Evolutionary conservation across 2,888 invertebrate species (phyloP).

Genomic region (Cylloceria caligata): DNA sequence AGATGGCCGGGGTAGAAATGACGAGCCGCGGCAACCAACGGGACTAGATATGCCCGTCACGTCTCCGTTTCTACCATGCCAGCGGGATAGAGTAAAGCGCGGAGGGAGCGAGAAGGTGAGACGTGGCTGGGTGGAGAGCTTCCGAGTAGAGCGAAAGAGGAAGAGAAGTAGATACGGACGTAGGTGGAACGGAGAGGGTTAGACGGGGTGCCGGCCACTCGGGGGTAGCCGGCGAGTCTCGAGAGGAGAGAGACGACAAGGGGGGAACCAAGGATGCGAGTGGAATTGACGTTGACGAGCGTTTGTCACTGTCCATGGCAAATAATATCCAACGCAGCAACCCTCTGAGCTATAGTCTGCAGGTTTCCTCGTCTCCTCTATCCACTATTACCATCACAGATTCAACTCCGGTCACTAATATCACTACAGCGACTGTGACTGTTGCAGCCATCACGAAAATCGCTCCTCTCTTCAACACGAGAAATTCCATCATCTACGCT

Average conservation of each 20-base stretch:
- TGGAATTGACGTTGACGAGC: conserved; percentile 83
- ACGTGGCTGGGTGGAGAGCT: conserved; percentile 51
- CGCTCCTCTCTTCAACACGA: background rate
- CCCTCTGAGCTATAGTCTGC: conserved; percentile 70
- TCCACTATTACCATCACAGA: conserved; percentile 53
- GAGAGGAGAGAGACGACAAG: conserved; percentile 56
- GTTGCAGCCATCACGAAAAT: conserved; percentile 20
- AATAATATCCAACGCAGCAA: conserved; percentile 81
- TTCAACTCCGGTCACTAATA: conserved; percentile 44
- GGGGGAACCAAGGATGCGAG: conserved; percentile 75
- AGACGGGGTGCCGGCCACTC: conserved; percentile 22
- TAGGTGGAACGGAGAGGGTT: conserved; percentile 5
- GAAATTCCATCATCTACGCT: conserved; percentile 1
- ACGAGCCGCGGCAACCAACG: conserved; percentile 79
- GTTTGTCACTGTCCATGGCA: conserved; percentile 84
- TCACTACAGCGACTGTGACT: background rate
- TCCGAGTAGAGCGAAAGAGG: conserved; percentile 51
- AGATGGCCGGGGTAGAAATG: conserved; percentile 79
- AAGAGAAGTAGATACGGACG: conserved; percentile 43
- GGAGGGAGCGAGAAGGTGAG: conserved; percentile 71
- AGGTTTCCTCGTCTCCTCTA: conserved; percentile 61
- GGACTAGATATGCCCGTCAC: conserved; percentile 83
- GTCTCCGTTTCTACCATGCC: conserved; percentile 71
- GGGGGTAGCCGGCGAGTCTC: conserved; percentile 36
- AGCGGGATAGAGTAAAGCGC: conserved; percentile 14